Base-by-base conservation (phyloP, 2,888 invertebrate species). In the Nyleta sp. region DNA sequence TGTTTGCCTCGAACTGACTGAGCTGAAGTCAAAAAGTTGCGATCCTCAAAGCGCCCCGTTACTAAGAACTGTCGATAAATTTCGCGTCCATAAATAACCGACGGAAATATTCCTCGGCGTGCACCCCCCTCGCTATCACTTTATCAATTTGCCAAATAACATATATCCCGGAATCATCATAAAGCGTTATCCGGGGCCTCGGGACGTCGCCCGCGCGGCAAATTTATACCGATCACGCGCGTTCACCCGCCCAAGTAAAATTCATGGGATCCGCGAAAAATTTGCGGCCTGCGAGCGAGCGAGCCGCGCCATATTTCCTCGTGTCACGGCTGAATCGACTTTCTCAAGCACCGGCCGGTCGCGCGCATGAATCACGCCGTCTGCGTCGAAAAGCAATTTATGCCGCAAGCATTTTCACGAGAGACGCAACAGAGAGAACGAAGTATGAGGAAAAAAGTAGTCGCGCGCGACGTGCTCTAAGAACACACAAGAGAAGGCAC, bases 261-360 rank as follows among this genome's bases (percentile, higher is more conserved):
- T 74, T 53, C 65, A 74, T 67, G 67, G 46, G 44, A 67, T 53
- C 53, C 59, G 53, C 74, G 67, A 55, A 62, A 62, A 67, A 52
- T 53, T 31, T 42, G 50, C 57, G 55, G 22, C 24, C 40, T 20
- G 46, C 24, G 24, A 15, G 13, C 10, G 35, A 46, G 48, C 48
- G 7, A 38, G 59, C 42, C 67, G 74, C 44, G 74, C 74, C 68
- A 68, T 75, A 75, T 68, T 68, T 75, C 60, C 74, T 68, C 60
- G 60, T 75, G 74, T 68, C 74, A 55, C 62, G 67, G 60, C 42
- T 68, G 74, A 68, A 65, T 75, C 62, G 60, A 75, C 74, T 74
- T 67, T 74, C 62, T 62, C 71, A 72, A 72, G 62, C 55, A 72
- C 71, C 71, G 62, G 71, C 53, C 71, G 40, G 60, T 60, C 60